A percentile compares a stretch with the other conserved stretches of the same genome.
Evolutionary conservation across 2,797 vertebrate genomes (phyloP).

Genomic region (Leptodactylus fallax): DNA sequence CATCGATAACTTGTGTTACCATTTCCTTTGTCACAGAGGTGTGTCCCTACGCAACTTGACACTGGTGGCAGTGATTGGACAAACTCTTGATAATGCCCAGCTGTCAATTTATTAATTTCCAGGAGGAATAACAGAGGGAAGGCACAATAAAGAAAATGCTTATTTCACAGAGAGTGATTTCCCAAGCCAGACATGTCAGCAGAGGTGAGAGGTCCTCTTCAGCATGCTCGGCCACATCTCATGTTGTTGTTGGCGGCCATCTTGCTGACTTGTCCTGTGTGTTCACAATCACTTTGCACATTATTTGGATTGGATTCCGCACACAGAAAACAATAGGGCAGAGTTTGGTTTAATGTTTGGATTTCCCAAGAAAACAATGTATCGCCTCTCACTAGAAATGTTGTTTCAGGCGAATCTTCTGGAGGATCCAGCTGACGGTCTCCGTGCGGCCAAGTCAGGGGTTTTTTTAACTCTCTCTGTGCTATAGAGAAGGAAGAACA

Average conservation of each 20-base stretch:
- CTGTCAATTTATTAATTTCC: no score
- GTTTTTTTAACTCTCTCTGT: slow-evolving; percentile 31
- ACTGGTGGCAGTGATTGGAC: no score
- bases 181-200: no score
- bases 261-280: not conserved
- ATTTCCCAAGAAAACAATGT: slow-evolving; percentile 23
- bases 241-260: not conserved
- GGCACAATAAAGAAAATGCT: no score
- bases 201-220: not conserved
- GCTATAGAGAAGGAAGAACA: not conserved
- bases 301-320: not conserved
- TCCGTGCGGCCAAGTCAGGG: no score
- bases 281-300: not conserved
- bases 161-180: no score
- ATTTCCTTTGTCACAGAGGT: no score
- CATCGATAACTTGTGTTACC: no score
- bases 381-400: not conserved
- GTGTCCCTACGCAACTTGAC: no score
- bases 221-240: not conserved
- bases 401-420: slow-evolving; percentile 29
- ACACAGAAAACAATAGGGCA: not conserved
- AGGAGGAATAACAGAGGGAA: no score
- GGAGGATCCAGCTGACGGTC: not conserved
- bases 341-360: slow-evolving; percentile 15
- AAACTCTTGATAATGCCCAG: no score